Evolutionary conservation across 2,888 invertebrate genomes (phyloP).

Genomic region (Drosophila pegasa): DNA sequence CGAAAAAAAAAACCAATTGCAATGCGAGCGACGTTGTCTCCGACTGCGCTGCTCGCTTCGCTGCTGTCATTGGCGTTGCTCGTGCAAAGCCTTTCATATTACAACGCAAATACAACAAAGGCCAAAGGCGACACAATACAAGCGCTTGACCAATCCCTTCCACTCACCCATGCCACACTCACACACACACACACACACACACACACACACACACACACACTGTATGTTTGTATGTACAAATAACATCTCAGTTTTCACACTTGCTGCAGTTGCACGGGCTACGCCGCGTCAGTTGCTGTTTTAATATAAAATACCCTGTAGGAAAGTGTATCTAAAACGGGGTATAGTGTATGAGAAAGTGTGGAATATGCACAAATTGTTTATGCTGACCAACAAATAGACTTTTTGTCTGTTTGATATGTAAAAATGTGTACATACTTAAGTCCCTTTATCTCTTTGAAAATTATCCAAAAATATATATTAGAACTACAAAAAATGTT

Average conservation of each 20-base stretch:
- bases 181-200: neutral
- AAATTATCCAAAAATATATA: no score
- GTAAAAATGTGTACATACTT: no score
- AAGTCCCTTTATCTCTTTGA: no score
- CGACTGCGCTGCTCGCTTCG: slow-evolving; percentile 36
- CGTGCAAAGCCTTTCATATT: slow-evolving; percentile 61
- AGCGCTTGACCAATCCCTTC: slow-evolving; percentile 17
- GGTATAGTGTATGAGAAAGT: neutral
- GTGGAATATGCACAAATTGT: no score
- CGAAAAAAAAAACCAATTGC: slow-evolving; percentile 44
- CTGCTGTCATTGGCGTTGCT: slow-evolving; percentile 44
- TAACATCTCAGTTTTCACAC: slow-evolving; percentile 20
- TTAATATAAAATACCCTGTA: slow-evolving; percentile 32
- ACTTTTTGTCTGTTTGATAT: no score
- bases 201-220: neutral
- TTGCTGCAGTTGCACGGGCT: slow-evolving; percentile 19
- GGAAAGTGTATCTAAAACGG: neutral
- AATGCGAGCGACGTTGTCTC: slow-evolving; percentile 32
- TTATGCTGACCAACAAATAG: no score
- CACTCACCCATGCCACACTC: slow-evolving; percentile 6
- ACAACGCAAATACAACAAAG: slow-evolving; percentile 58
- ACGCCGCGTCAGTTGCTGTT: slow-evolving; percentile 36
- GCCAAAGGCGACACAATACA: slow-evolving; percentile 58
- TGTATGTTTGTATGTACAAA: neutral
- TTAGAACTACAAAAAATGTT: no score